Conservation (phyloP, 2,113 vertebrate genomes). For the Hippolais icterina region DNA sequence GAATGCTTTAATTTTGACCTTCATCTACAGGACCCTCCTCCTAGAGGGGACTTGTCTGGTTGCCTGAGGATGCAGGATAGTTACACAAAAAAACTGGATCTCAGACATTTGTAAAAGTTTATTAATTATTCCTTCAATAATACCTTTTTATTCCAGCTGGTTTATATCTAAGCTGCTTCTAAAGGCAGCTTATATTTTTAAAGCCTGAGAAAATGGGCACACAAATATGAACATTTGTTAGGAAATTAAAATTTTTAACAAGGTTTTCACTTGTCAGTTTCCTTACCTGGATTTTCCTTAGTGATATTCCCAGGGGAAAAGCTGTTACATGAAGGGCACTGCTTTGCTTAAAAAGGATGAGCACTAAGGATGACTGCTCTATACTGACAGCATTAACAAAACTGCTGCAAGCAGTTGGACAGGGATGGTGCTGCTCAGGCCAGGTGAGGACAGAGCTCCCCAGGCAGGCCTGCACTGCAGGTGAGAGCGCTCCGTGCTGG, state of each 20-base stretch:
- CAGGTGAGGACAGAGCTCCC: neutral
- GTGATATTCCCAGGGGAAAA: neutral
- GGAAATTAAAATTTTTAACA: neutral
- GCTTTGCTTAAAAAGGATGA: neutral
- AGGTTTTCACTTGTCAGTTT: neutral
- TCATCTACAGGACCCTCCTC: neutral
- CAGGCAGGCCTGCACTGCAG: neutral
- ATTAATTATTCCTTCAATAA: neutral
- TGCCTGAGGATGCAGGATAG: neutral
- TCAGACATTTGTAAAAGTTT: neutral
- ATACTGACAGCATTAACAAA: neutral
- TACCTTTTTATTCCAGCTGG: neutral
- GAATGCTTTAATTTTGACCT: neutral
- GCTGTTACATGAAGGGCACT: neutral
- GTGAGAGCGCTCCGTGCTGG: accelerated
- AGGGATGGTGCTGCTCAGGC: neutral
- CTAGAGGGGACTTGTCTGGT: neutral
- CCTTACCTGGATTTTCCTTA: neutral
- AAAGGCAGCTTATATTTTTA: neutral
- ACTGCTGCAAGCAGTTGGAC: neutral
- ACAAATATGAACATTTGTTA: neutral
- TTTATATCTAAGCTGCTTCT: neutral
- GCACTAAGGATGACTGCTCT: neutral
- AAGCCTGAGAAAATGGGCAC: neutral
- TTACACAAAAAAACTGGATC: neutral